These are phyloP conservation scores for Rotaria socialis DNA, from an alignment of 2,888 invertebrate species.

Conservation along the genomic window DNA sequence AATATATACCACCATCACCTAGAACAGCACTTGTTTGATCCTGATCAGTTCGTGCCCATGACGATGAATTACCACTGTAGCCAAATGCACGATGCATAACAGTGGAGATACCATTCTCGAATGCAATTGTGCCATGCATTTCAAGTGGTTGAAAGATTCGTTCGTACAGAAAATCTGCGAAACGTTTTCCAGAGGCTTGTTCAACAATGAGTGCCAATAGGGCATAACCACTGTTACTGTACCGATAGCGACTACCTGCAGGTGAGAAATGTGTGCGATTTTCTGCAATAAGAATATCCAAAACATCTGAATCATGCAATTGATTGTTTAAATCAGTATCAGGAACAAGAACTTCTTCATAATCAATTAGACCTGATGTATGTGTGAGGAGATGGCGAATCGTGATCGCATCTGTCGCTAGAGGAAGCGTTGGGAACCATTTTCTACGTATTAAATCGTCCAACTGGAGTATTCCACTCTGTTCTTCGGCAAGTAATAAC, in stretches of 20 bases:
- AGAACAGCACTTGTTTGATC: constrained; percentile 7
- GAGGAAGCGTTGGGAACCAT: background rate
- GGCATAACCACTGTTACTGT: background rate
- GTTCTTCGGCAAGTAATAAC: background rate
- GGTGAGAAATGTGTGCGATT: background rate
- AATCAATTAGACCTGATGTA: constrained; percentile 9
- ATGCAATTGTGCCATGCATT: background rate
- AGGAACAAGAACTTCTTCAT: background rate
- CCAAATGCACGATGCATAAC: background rate
- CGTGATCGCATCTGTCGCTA: background rate
- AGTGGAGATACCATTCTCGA: background rate
- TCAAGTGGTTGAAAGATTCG: background rate
- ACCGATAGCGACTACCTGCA: background rate
- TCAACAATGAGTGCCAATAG: background rate
- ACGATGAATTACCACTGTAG: background rate
- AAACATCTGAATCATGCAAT: background rate
- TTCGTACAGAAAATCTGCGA: background rate
- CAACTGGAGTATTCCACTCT: background rate
- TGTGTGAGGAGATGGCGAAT: background rate
- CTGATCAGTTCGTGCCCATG: background rate
- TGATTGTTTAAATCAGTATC: background rate
- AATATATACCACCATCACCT: constrained; percentile 7
- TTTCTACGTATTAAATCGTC: background rate
- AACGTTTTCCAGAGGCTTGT: background rate
- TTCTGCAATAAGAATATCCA: background rate